A percentile compares a stretch with the other conserved stretches of the same genome.
phyloP scores from a whole-genome alignment of 92 coral and sea anemone genomes.

The Parazoanthus darwini region DNA sequence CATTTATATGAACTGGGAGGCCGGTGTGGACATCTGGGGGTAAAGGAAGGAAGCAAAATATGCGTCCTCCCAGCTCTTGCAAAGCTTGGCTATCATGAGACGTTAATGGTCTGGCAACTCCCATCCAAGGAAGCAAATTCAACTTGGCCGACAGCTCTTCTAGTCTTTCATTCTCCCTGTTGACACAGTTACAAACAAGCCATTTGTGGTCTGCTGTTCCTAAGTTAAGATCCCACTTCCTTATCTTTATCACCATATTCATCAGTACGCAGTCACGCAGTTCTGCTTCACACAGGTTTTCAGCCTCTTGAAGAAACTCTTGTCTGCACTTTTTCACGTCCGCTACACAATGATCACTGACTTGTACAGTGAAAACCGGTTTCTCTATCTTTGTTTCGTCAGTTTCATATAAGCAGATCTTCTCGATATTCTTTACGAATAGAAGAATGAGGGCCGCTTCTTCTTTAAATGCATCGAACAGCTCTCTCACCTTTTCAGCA shows the following conservation, averaged over 20 bases:
- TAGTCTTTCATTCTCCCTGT: constrained; percentile 30
- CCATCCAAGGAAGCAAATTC: constrained; percentile 46
- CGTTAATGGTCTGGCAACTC: constrained; percentile 38
- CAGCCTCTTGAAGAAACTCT: constrained; percentile 27
- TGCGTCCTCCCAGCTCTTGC: constrained; percentile 24
- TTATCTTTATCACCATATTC: neutral
- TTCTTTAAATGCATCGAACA: constrained; percentile 38
- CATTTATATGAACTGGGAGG: constrained; percentile 50
- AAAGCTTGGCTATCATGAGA: neutral
- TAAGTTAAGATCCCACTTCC: neutral
- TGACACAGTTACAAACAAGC: constrained; percentile 39
- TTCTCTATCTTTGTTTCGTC: constrained; percentile 10
- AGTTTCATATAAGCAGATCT: constrained; percentile 37
- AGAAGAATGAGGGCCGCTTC: constrained; percentile 49
- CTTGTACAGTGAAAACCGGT: constrained; percentile 45
- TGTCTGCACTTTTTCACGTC: constrained; percentile 36
- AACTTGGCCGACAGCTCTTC: constrained; percentile 23
- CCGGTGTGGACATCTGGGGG: constrained; percentile 51
- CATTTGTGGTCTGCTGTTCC: neutral
- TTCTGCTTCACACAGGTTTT: constrained; percentile 30
- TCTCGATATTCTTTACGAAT: constrained; percentile 43
- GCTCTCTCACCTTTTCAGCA: constrained; percentile 30
- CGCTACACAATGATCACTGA: constrained; percentile 33
- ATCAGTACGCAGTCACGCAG: neutral
- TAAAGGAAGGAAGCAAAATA: constrained; percentile 44